Percentiles rank a stretch among this genome's conserved stretches.
Evolutionary conservation across 2,888 invertebrate species (phyloP).

Genomic region (Rhaphigaster nebulosa): DNA sequence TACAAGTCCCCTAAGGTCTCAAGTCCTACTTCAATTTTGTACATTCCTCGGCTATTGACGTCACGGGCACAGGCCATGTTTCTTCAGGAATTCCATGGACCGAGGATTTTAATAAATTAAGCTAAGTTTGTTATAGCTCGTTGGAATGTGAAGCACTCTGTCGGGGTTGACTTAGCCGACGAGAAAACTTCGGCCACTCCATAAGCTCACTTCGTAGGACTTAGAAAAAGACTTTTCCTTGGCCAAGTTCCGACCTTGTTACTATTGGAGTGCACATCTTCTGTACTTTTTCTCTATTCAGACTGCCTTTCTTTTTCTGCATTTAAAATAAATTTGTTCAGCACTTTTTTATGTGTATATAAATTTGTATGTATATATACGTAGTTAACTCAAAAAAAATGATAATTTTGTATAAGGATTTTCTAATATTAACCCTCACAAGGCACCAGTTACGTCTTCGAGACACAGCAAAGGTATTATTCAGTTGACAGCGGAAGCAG

Average conservation of each 20-base stretch:
- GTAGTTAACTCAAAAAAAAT: no score
- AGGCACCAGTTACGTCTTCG: no score
- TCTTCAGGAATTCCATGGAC: constrained; percentile 35
- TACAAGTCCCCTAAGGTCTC: neutral
- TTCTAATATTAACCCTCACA: no score
- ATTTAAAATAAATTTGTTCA: neutral
- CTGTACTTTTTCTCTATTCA: neutral
- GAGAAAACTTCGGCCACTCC: constrained; percentile 5
- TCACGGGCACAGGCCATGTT: constrained; percentile 3
- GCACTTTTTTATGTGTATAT: no score
- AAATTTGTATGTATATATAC: no score
- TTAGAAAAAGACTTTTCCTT: neutral
- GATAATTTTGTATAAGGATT: no score
- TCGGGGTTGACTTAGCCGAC: constrained; percentile 39
- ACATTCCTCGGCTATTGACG: constrained; percentile 32
- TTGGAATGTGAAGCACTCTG: constrained; percentile 39
- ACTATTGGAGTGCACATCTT: neutral
- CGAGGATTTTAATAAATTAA: constrained; percentile 46
- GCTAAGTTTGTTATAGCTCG: constrained; percentile 29
- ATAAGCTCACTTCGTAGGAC: constrained; percentile 6
- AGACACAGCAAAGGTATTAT: no score
- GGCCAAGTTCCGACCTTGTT: neutral
- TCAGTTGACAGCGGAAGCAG: no score
- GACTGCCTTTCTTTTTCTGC: neutral
- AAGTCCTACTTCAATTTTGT: constrained; percentile 23